A percentile compares a stretch with the other conserved stretches of the same genome.
These are phyloP conservation scores for Semotilus atromaculatus DNA, from an alignment of 2,797 vertebrate genomes.

Conservation along the genomic window DNA sequence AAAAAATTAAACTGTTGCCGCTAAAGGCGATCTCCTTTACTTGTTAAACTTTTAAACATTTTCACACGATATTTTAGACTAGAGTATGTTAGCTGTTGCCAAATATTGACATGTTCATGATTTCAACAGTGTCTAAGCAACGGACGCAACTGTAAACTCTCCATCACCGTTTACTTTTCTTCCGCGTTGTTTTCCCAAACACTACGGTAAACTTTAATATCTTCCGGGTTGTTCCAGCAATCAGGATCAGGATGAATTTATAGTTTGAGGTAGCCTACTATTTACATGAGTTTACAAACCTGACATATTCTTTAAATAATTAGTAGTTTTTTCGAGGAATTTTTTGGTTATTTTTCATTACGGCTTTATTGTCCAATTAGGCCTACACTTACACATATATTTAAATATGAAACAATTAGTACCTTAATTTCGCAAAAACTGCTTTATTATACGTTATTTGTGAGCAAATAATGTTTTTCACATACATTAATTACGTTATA, in stretches of 20 bases:
- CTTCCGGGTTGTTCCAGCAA: constrained; percentile 52
- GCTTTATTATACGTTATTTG: not conserved
- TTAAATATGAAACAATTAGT: not conserved
- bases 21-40: not conserved
- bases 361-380: not conserved
- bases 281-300: not conserved
- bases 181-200: not conserved
- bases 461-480: not conserved
- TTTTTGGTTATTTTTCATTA: not conserved
- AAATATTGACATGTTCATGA: constrained; percentile 7
- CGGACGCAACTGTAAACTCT: constrained; percentile 16
- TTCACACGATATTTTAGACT: not conserved
- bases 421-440: not conserved
- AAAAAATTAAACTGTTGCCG: not conserved
- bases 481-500: not conserved
- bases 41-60: not conserved
- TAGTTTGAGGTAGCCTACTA: not conserved
- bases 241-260: not conserved
- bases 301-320: not conserved
- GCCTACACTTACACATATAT: not conserved
- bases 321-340: not conserved
- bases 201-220: constrained; percentile 46
- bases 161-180: constrained; percentile 10
- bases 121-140: constrained; percentile 49
- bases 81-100: not conserved